These are phyloP conservation scores for Erpetoichthys calabaricus DNA, from an alignment of 2,797 vertebrate genomes.

Conservation along the genomic window DNA sequence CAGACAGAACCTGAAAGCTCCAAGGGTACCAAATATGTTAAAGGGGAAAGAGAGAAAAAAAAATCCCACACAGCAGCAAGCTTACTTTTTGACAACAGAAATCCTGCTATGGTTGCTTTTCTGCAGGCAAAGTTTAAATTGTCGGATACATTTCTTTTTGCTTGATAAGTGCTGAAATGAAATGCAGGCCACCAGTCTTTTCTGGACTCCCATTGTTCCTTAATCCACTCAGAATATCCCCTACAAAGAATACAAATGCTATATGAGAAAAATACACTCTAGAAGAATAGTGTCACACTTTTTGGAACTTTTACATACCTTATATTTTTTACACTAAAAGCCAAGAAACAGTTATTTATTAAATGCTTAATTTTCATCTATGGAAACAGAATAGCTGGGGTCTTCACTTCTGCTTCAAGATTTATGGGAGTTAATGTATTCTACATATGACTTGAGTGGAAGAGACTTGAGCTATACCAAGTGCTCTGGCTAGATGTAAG, in stretches of 20 bases:
- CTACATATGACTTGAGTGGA: too few relatives aligned
- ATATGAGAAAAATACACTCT: neutral
- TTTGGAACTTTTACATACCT: neutral
- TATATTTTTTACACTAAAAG: neutral
- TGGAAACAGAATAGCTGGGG: too few relatives aligned
- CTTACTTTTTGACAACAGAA: slow-evolving; percentile 55
- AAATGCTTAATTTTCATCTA: too few relatives aligned
- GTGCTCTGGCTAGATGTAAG: too few relatives aligned
- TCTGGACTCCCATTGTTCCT: slow-evolving; percentile 50
- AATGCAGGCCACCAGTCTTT: slow-evolving; percentile 72
- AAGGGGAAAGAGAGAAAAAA: rapidly evolving
- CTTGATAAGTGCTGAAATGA: slow-evolving; percentile 66
- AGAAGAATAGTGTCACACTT: neutral
- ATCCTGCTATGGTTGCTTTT: slow-evolving; percentile 49
- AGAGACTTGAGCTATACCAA: too few relatives aligned
- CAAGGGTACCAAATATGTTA: too few relatives aligned
- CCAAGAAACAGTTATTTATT: neutral
- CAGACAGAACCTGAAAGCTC: too few relatives aligned
- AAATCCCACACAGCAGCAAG: neutral
- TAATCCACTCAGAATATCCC: slow-evolving; percentile 35
- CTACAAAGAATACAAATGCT: slow-evolving; percentile 10
- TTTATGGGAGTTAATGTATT: too few relatives aligned
- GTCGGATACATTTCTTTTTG: slow-evolving; percentile 44
- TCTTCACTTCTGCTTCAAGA: too few relatives aligned
- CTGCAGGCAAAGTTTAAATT: slow-evolving; percentile 38